Evolutionary conservation across 2,797 vertebrate species (phyloP).

Genomic region (Harpagifer antarcticus): DNA sequence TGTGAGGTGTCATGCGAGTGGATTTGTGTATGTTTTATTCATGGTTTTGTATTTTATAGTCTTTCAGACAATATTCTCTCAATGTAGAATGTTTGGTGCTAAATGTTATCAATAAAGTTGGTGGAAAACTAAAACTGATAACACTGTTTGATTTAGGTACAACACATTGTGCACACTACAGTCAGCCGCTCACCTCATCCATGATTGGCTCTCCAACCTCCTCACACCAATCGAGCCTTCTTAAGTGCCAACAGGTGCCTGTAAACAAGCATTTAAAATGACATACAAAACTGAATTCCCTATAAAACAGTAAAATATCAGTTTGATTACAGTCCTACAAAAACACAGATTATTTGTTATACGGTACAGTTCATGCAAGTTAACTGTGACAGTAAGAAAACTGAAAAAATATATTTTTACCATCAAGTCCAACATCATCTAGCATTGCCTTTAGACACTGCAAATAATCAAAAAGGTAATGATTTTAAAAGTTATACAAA

Average conservation of each 20-base stretch:
- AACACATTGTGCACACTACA: background rate
- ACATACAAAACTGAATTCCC: background rate
- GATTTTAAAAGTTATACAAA: background rate
- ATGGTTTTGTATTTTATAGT: background rate
- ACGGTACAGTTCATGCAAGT: background rate
- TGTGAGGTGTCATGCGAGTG: background rate
- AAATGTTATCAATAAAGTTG: background rate
- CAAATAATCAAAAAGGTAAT: conserved; percentile 26
- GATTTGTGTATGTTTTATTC: background rate
- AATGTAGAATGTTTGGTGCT: background rate
- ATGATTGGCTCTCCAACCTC: conserved; percentile 92
- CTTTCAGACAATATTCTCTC: background rate
- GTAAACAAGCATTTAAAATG: conserved; percentile 28
- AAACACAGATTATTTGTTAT: background rate
- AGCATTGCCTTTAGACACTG: conserved; percentile 93
- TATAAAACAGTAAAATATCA: background rate
- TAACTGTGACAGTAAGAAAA: background rate
- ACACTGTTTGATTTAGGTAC: background rate
- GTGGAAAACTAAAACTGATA: background rate
- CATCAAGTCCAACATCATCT: conserved; percentile 87
- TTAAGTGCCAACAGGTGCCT: conserved; percentile 94
- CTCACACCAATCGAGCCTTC: conserved; percentile 94
- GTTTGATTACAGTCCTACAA: background rate
- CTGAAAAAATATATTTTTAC: conserved; percentile 76
- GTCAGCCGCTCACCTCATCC: conserved; percentile 85